These are phyloP conservation scores for Hemicrepidius hirtus DNA, from an alignment of 2,888 invertebrate genomes.

Conservation along the genomic window DNA sequence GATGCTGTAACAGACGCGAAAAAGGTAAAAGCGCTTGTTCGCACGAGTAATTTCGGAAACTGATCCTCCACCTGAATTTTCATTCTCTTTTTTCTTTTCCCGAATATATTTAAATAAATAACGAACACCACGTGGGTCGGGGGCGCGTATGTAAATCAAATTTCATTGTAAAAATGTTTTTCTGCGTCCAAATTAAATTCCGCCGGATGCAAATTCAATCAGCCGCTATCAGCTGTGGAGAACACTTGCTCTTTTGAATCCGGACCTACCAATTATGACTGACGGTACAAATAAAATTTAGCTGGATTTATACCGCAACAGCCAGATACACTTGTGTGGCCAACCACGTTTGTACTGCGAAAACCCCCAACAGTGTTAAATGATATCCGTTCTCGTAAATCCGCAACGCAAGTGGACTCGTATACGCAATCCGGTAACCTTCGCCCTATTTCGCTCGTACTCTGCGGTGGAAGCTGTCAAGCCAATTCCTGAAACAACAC, in stretches of 20 bases:
- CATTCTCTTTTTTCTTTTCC: conserved; percentile 15
- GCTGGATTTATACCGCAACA: conserved; percentile 24
- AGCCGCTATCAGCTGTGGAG: conserved; percentile 29
- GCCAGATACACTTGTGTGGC: conserved; percentile 31
- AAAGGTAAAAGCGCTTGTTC: conserved; percentile 45
- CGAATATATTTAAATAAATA: conserved; percentile 52
- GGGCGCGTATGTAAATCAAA: conserved; percentile 45
- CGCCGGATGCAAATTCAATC: conserved; percentile 39
- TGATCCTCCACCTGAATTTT: conserved; percentile 45
- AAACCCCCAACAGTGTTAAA: conserved; percentile 31
- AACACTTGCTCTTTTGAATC: conserved; percentile 31
- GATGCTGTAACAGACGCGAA: conserved; percentile 24
- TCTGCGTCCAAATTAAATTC: conserved; percentile 38
- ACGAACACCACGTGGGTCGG: conserved; percentile 36
- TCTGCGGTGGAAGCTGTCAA: conserved; percentile 21
- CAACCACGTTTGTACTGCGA: conserved; percentile 25
- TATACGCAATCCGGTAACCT: conserved; percentile 24
- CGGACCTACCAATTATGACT: conserved; percentile 17
- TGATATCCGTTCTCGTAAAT: conserved; percentile 29
- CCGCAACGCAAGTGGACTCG: conserved; percentile 24
- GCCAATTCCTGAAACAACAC: conserved; percentile 19
- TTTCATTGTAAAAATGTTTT: conserved; percentile 46
- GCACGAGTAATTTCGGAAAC: conserved; percentile 43
- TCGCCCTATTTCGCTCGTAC: conserved; percentile 10
- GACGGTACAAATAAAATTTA: conserved; percentile 30